phyloP scores from a whole-genome alignment of 2,888 invertebrate species.

The Leptinotarsa haldemani region DNA sequence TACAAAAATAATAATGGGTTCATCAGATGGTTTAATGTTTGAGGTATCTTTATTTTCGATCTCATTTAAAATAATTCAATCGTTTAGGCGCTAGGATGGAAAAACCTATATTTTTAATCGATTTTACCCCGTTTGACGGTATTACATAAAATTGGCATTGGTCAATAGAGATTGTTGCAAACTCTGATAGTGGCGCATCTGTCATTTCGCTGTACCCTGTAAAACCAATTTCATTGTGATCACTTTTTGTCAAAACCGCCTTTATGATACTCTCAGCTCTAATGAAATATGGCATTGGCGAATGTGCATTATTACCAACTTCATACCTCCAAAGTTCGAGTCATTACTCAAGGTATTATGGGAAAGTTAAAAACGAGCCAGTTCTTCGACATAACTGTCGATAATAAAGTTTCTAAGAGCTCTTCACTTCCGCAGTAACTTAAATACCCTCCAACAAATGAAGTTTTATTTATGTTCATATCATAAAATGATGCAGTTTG shows the following conservation, averaged over 20 bases:
- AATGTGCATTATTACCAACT: constrained; percentile 9
- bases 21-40: too few relatives aligned
- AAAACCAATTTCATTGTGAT: background rate
- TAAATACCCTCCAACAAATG: background rate
- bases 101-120: too few relatives aligned
- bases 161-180: too few relatives aligned
- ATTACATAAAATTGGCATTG: too few relatives aligned
- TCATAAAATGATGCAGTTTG: background rate
- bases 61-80: too few relatives aligned
- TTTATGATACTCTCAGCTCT: background rate
- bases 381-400: constrained; percentile 11
- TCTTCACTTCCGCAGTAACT: background rate
- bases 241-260: background rate
- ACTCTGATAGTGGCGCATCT: too few relatives aligned
- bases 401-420: background rate
- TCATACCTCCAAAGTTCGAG: constrained; percentile 8
- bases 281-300: background rate
- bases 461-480: constrained; percentile 1
- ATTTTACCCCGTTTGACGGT: too few relatives aligned
- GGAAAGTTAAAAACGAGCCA: constrained; percentile 2
- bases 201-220: background rate
- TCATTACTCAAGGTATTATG: background rate
- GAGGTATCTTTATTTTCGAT: too few relatives aligned
- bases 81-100: too few relatives aligned
- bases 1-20: too few relatives aligned